Percentiles rank a stretch among this genome's conserved stretches.
phyloP scores from a whole-genome alignment of 2,797 vertebrate species.

The Betta splendens region DNA sequence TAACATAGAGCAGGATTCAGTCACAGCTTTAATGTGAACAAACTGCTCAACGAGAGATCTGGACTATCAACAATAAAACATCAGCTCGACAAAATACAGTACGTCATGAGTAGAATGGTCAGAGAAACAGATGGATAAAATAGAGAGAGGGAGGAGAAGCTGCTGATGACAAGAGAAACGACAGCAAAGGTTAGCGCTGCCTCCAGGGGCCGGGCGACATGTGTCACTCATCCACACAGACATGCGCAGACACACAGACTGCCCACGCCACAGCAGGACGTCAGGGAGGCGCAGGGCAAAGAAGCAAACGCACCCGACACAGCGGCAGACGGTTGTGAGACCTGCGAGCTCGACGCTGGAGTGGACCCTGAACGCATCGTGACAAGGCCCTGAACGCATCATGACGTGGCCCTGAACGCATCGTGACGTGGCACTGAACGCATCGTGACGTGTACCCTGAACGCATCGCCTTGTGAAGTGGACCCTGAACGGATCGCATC shows the following conservation, averaged over 20 bases:
- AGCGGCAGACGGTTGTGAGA: slow-evolving; percentile 67
- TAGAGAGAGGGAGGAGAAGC: slow-evolving; percentile 13
- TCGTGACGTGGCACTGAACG: no score
- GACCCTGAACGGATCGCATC: no score
- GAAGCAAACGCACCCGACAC: slow-evolving; percentile 64
- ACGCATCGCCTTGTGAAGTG: no score
- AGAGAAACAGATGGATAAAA: slow-evolving; percentile 4
- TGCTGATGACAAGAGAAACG: slow-evolving; percentile 47
- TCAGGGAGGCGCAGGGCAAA: slow-evolving; percentile 53
- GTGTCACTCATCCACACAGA: slow-evolving; percentile 56
- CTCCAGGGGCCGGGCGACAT: slow-evolving; percentile 41
- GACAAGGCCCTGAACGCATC: no score
- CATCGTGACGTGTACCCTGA: no score
- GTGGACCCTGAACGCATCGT: no score
- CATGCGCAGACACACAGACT: slow-evolving; percentile 4
- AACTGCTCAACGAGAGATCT: neutral
- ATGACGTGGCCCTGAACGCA: no score
- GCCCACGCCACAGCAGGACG: slow-evolving; percentile 20
- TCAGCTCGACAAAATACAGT: no score
- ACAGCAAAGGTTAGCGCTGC: slow-evolving; percentile 68
- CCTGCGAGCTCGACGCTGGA: no score
- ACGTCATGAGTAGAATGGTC: no score
- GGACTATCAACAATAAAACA: slow-evolving; percentile 21
- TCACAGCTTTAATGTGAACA: neutral
- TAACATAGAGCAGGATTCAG: neutral